phyloP scores from a whole-genome alignment of 2,888 invertebrate species.

The Megamerina dolium region DNA sequence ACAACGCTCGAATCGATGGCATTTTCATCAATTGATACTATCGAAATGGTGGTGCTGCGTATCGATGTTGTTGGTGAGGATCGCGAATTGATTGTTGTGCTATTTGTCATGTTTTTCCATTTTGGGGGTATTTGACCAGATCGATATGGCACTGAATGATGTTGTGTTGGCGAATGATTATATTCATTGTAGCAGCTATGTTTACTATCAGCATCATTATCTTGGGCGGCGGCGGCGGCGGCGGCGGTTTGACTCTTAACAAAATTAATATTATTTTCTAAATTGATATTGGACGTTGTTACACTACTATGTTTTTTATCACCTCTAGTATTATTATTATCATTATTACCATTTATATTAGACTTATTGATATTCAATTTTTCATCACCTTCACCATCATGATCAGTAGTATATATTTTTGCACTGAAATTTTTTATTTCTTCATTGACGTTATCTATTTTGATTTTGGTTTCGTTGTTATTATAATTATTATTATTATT shows the following conservation, averaged over 20 bases:
- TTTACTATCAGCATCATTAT: conserved; percentile 5
- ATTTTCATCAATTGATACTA: conserved; percentile 42
- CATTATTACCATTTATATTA: conserved; percentile 12
- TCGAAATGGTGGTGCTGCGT: conserved; percentile 43
- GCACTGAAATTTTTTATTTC: neutral
- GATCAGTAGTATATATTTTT: neutral
- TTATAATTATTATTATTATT: conserved; percentile 9
- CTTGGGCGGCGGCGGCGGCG: neutral
- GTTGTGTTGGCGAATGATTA: neutral
- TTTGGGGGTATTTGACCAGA: conserved; percentile 2
- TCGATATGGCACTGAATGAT: conserved; percentile 8
- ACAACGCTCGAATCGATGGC: conserved; percentile 43
- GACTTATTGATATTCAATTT: conserved; percentile 4
- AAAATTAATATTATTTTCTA: conserved; percentile 30
- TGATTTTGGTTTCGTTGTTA: conserved; percentile 5
- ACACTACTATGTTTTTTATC: too few species aligned
- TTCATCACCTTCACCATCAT: neutral
- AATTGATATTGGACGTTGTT: too few species aligned
- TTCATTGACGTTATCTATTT: conserved; percentile 9
- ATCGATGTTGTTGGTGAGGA: conserved; percentile 39
- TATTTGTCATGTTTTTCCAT: too few species aligned
- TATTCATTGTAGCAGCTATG: conserved; percentile 1
- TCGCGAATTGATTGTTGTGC: neutral
- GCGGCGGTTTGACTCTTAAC: conserved; percentile 12
- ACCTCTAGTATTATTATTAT: conserved; percentile 9